Conservation (phyloP, 2,888 invertebrate genomes). For the Campopleginae sp. region DNA sequence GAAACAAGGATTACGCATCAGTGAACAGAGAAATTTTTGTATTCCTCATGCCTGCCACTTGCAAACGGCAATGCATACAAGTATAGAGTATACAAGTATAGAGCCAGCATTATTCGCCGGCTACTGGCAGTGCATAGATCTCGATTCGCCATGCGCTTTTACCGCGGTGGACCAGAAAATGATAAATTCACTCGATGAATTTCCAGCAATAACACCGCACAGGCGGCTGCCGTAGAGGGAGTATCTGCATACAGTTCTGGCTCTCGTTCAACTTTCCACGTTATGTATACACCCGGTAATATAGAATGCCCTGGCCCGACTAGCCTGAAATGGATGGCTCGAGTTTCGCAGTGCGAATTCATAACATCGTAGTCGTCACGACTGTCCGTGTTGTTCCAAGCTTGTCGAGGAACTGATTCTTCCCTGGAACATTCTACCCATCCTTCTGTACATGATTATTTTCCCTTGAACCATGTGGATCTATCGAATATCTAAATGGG, state of each 20-base stretch:
- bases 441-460: not conserved
- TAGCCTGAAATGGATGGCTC: slow-evolving; percentile 27
- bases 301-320: slow-evolving; percentile 33
- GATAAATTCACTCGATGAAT: slow-evolving; percentile 67
- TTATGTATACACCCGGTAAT: slow-evolving; percentile 46
- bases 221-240: slow-evolving; percentile 1
- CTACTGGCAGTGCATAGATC: slow-evolving; percentile 43
- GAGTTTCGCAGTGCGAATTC: slow-evolving; percentile 48
- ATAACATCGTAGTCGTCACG: slow-evolving; percentile 30
- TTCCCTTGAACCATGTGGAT: not conserved
- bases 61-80: slow-evolving; percentile 34
- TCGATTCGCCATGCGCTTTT: slow-evolving; percentile 57
- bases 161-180: slow-evolving; percentile 64
- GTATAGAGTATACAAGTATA: too few relatives aligned
- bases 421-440: slow-evolving; percentile 11
- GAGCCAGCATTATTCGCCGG: slow-evolving; percentile 12
- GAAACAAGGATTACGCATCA: slow-evolving; percentile 36
- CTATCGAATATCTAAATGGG: not conserved
- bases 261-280: slow-evolving; percentile 63
- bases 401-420: slow-evolving; percentile 34
- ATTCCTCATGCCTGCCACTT: slow-evolving; percentile 42
- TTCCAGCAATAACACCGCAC: slow-evolving; percentile 61
- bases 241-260: slow-evolving; percentile 55
- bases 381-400: slow-evolving; percentile 14
- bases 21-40: slow-evolving; percentile 43